A percentile compares a stretch with the other conserved stretches of the same genome.
phyloP scores from a whole-genome alignment of 2,888 invertebrate species.

The Mesochorus sp. region DNA sequence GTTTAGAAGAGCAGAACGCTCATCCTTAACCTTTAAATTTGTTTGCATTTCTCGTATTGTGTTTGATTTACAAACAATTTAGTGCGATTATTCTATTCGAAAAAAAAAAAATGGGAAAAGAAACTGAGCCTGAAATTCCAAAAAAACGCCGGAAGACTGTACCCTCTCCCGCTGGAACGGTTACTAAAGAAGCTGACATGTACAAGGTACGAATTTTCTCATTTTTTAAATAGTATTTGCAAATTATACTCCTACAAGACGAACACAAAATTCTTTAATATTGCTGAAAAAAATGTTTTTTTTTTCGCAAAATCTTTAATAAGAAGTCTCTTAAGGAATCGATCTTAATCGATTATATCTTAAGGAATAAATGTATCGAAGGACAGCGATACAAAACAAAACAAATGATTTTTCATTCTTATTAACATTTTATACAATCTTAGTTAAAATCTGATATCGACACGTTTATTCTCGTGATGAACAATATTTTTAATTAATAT shows the following conservation, averaged over 20 bases:
- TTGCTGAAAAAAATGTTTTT: not conserved
- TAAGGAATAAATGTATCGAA: not conserved
- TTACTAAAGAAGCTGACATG: conserved; percentile 74
- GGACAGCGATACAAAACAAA: not conserved
- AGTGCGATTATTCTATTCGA: no score
- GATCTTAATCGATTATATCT: not conserved
- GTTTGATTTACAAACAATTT: no score
- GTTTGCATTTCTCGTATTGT: no score
- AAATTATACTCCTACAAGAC: not conserved
- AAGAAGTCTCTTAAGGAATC: no score
- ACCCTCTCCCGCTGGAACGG: conserved; percentile 59
- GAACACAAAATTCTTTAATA: not conserved
- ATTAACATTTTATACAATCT: no score
- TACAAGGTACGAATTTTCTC: conserved; percentile 71
- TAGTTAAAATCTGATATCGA: no score
- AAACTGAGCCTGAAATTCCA: conserved; percentile 73
- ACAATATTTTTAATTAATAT: not conserved
- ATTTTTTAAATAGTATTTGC: not conserved
- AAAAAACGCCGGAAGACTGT: conserved; percentile 76
- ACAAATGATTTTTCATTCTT: no score
- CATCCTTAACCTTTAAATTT: no score
- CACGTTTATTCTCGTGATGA: no score
- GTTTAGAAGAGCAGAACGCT: no score
- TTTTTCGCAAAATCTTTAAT: no score
- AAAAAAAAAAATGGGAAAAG: conserved; percentile 73